Conservation (phyloP, 2,888 invertebrate species). For the Drosophila leonis region DNA sequence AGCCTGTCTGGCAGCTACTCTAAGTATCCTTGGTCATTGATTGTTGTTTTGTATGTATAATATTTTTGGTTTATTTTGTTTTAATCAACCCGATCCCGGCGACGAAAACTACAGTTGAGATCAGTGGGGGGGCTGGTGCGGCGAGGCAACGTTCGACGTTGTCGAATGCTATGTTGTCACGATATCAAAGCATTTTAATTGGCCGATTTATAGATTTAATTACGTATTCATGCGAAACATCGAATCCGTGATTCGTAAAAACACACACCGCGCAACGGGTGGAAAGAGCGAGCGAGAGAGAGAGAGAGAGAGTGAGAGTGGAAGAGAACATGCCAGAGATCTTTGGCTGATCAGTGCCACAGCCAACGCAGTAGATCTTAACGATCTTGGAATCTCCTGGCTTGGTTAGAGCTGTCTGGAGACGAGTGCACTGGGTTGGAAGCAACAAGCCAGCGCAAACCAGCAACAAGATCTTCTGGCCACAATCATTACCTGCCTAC, state of each 20-base stretch:
- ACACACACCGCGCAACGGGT: slow-evolving; percentile 83
- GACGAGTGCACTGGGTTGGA: slow-evolving; percentile 26
- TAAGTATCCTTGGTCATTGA: slow-evolving; percentile 39
- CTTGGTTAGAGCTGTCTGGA: slow-evolving; percentile 17
- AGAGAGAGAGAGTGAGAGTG: slow-evolving; percentile 29
- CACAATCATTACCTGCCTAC: slow-evolving; percentile 38
- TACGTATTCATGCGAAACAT: slow-evolving; percentile 86
- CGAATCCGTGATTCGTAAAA: slow-evolving; percentile 86
- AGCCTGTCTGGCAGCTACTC: neutral
- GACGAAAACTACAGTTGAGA: slow-evolving; percentile 21
- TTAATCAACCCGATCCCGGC: slow-evolving; percentile 25
- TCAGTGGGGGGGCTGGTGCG: slow-evolving; percentile 34
- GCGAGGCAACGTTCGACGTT: slow-evolving; percentile 61
- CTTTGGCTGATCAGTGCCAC: slow-evolving; percentile 58
- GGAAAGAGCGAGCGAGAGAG: neutral
- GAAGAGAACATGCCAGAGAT: slow-evolving; percentile 48
- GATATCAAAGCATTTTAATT: slow-evolving; percentile 86
- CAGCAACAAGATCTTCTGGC: slow-evolving; percentile 57
- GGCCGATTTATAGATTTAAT: slow-evolving; percentile 86
- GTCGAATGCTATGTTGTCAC: slow-evolving; percentile 86
- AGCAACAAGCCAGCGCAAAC: slow-evolving; percentile 18
- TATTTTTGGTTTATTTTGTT: slow-evolving; percentile 65
- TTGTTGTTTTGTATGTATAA: slow-evolving; percentile 50
- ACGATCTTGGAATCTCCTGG: slow-evolving; percentile 68
- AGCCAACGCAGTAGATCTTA: slow-evolving; percentile 78